These are phyloP conservation scores for Plecturocebus donacophilus DNA, from an alignment of 2,113 vertebrate genomes.

Conservation along the genomic window DNA sequence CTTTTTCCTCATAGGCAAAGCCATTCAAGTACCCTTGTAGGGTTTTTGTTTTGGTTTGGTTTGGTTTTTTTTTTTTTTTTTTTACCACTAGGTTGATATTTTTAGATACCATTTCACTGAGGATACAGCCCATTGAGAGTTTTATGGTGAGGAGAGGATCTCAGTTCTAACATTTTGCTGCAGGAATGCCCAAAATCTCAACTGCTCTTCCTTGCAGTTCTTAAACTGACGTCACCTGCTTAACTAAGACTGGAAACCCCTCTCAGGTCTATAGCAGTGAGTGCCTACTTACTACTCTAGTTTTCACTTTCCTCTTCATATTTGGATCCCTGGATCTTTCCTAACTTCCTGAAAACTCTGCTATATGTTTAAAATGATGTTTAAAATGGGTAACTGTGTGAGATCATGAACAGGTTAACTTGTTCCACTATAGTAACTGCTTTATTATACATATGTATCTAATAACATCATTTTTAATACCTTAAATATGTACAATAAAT, in stretches of 20 bases:
- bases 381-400: background rate
- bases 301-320: background rate
- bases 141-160: background rate
- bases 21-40: background rate
- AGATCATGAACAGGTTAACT: background rate
- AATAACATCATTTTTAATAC: background rate
- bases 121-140: background rate
- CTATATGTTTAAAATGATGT: background rate
- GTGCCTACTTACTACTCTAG: background rate
- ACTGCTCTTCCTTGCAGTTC: background rate
- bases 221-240: background rate
- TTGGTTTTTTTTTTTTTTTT: background rate
- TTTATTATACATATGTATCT: background rate
- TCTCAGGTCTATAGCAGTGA: background rate
- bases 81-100: background rate
- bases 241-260: background rate
- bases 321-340: background rate
- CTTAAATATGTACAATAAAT: background rate
- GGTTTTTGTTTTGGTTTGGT: background rate
- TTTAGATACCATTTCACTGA: background rate
- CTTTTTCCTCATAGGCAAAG: background rate
- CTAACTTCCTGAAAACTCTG: background rate
- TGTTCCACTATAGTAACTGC: background rate
- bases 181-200: background rate
- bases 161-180: background rate